These are phyloP conservation scores for Epizoanthus ramosus DNA, from an alignment of 92 coral and sea anemone genomes.

Conservation along the genomic window DNA sequence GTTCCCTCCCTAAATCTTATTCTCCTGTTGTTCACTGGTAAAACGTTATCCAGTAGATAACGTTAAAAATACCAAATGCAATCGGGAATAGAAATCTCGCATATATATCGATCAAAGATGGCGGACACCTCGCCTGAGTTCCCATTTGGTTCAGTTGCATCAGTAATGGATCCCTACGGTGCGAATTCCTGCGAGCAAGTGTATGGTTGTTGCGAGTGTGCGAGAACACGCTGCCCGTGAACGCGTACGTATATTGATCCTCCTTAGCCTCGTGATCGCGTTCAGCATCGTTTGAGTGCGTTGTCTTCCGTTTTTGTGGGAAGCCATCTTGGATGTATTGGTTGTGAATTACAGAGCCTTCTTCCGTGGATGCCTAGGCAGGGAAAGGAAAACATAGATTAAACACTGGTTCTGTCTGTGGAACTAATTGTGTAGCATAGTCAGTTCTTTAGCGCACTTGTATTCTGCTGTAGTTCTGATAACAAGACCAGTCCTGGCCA, in stretches of 20 bases:
- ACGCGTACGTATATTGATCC: background rate
- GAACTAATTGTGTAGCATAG: background rate
- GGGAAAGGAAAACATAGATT: background rate
- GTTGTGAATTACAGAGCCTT: constrained; percentile 29
- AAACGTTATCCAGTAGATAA: constrained; percentile 33
- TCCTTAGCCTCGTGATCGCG: background rate
- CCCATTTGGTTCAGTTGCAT: background rate
- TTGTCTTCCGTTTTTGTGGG: constrained; percentile 20
- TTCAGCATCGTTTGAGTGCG: constrained; percentile 12
- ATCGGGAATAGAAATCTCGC: constrained; percentile 32
- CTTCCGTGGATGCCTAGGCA: constrained; percentile 1
- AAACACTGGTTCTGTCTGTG: background rate
- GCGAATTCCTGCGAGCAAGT: background rate
- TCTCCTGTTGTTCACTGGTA: background rate
- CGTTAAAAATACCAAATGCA: constrained; percentile 25
- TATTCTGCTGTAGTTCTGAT: too few species aligned
- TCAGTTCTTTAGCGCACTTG: too few species aligned
- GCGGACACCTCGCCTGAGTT: constrained; percentile 4
- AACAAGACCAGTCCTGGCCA: too few species aligned
- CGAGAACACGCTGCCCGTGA: constrained; percentile 23
- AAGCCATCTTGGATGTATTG: constrained; percentile 33
- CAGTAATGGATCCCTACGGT: constrained; percentile 16
- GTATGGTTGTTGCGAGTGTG: background rate
- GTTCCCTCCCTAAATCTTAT: too few species aligned
- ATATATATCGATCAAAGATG: constrained; percentile 35